Base-by-base conservation (phyloP, 2,797 vertebrate genomes). In the Mus spretus region DNA sequence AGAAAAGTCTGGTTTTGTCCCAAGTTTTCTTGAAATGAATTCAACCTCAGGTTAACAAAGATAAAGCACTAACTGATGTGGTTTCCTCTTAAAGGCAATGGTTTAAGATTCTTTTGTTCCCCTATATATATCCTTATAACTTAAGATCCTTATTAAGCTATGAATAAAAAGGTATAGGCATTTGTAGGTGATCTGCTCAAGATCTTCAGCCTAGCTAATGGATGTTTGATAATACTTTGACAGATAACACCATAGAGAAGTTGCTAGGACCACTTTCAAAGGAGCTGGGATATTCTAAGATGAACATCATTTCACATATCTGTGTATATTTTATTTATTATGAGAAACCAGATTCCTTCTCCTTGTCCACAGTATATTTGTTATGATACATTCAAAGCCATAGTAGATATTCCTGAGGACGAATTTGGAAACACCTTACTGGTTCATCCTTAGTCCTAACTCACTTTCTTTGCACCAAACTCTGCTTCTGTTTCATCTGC, bases 271-370 rank as follows among this genome's bases (percentile, higher is more conserved):
- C 37, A 61, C 50, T 92, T 37, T 91, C 59, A 75, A 96, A 83
- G 57, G 22, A 83, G 78, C 57, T 89, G 53, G 53, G 79, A 86
- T 84, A 63, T 13, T 10, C 19, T 26, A 53, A 95, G 74, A 65
- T 75, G 37, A 78, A 75, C 37, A 81, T 81, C 37, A 53, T 65
- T 85, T 93, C 47, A 63, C 34, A 47, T 0, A 93, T 53, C 90
- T 75, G 17, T 47, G 75, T 92, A 28, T 96, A 97, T 97, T 94
- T 89, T 96, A 97, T 97, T 94, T 89, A 93, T 96, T 83, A 37
- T 74, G 96, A 97, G 93, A 5, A 70, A 20, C 0, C 1, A 20
- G 24, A 10, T 97, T 97, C 72, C 63, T 40, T 94, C 74, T 74
- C 65, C 50, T 90, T 96, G 8, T 40, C 19, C 40, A 70, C 70